Base-by-base conservation (phyloP, 2,888 invertebrate species). In the Hydroisotoma schaefferi region DNA sequence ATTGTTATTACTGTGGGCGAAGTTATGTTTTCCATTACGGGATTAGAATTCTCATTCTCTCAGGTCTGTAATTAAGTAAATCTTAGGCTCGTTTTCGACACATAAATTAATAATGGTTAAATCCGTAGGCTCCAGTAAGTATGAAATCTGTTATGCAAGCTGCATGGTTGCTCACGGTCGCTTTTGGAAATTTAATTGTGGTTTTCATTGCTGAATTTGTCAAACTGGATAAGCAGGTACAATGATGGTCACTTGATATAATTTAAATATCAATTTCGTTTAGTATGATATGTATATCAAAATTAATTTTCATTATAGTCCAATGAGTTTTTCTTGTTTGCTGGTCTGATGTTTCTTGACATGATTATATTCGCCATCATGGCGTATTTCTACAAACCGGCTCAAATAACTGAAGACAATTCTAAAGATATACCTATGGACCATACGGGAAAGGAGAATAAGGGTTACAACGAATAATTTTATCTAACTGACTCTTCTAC, bases 11-110 rank as follows among this genome's bases (percentile, higher is more conserved):
- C 98, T 0, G 84, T 88, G 74, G 97, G 87, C 0, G 98, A 99
- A 78, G 88, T 98, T 43, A 88, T 98, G 86, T 94, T 95, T 77
- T 92, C 94, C 0, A 88, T 98, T 26, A 95, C 97, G 0, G 97
- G 97, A 0, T 80, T 98, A 23, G 90, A 94, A 76, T 98, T 99
- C 78, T 90, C 95, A 0, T 98, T 94, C 77, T 90, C 94, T 0
- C 93, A 83, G 80, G 82, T 81, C 75, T 70, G 55, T 8, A 8
- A 53, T 55, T 33, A 33, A 33, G 15, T 33, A 33, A 33, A 33
- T 33, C 8, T 15, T 10, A 10, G 33, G 15, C 15, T 8, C 8
- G 15, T 33, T 33, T 33, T 33, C 8, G 8, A 15, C 15, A 8
- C 15, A 15, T 10, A 33, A 33, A 10, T 33, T 8, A 33, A 28